Evolutionary conservation across 2,797 vertebrate genomes (phyloP), one percentile per base, ranked within the genome.

Genomic region (Rhinophrynus dorsalis): DNA sequence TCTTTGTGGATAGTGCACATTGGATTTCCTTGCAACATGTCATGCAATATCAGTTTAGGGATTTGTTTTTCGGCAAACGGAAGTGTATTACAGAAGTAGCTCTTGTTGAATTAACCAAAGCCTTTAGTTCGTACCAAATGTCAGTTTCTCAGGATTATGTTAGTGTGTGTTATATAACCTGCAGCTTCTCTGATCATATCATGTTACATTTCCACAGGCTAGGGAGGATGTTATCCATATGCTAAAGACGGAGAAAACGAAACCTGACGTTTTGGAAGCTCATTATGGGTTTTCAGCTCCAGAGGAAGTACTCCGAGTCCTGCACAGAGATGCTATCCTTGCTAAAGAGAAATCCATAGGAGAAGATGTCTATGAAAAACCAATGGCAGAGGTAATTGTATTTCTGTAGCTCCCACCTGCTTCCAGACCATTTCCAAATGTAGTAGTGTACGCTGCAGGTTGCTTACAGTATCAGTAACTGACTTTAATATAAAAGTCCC

Each of bases 211-310:
- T 58, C 80, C 70, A 75, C 86, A 98, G 97, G 97, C 97, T 74
- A 90, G 95, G 74, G 96, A 99, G 58, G 95, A 99, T 83, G 86
- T 98, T 78, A 98, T 99, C 78, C 82, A 92, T 64, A 90, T 98
- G 90, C 78, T 99, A 85, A 93, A 90, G 86, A 90, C 94, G 0
- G 92, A 94, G 72, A 90, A 84, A 82, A 91, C 89, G 29, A 83
- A 87, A n/a, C 93, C 95, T 0, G 93, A 95, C 81, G 79, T 82
- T 61, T 86, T 98, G 80, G 95, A 97, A 84, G 94, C 95, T 59
- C 94, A 94, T 21, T 99, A 99, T 1, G 96, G 94, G 35, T 93
- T 89, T 0, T 90, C 94, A 0, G 80, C 75, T 52, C 93, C 96
- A 7, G 60, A 74, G 71, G 92, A 83, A 1, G 91, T 96, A 2